These are phyloP conservation scores for Hypsopygia costalis DNA, from an alignment of 2,888 invertebrate species.

Conservation along the genomic window DNA sequence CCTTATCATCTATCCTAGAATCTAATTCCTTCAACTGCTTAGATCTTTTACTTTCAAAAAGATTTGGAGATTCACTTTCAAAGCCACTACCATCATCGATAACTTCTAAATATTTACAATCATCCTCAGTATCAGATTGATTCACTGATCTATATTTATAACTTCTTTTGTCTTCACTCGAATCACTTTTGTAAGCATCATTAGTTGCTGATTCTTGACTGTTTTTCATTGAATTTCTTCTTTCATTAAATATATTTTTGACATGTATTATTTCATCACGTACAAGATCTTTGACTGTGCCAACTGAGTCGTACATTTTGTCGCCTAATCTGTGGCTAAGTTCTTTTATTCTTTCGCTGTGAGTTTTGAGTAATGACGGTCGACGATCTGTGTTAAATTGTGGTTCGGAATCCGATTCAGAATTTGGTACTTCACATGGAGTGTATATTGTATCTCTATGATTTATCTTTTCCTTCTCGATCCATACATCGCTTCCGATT, in stretches of 20 bases:
- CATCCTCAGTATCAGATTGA: conserved; percentile 58
- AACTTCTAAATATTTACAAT: conserved; percentile 63
- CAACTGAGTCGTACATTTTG: conserved; percentile 58
- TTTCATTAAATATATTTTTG: conserved; percentile 42
- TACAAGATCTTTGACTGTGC: conserved; percentile 48
- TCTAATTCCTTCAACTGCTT: conserved; percentile 35
- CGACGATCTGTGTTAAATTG: conserved; percentile 30
- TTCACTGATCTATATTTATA: conserved; percentile 39
- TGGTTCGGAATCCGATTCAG: conserved; percentile 43
- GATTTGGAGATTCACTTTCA: conserved; percentile 23
- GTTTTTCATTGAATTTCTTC: conserved; percentile 42
- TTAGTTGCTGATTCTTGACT: conserved; percentile 26
- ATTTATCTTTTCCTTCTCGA: conserved; percentile 29
- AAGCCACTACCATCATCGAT: conserved; percentile 66
- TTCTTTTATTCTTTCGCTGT: conserved; percentile 51
- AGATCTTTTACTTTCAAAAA: conserved; percentile 23
- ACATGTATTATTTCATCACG: conserved; percentile 39
- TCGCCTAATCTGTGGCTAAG: conserved; percentile 48
- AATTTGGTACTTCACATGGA: conserved; percentile 60
- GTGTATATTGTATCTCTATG: conserved; percentile 45
- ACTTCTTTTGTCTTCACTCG: conserved; percentile 37
- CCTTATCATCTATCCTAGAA: conserved; percentile 19
- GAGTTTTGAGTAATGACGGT: conserved; percentile 32
- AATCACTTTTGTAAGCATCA: conserved; percentile 44
- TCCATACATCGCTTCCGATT: conserved; percentile 38